Evolutionary conservation across 92 coral and sea anemone species (phyloP).

Genomic region (Actinernus sp.): DNA sequence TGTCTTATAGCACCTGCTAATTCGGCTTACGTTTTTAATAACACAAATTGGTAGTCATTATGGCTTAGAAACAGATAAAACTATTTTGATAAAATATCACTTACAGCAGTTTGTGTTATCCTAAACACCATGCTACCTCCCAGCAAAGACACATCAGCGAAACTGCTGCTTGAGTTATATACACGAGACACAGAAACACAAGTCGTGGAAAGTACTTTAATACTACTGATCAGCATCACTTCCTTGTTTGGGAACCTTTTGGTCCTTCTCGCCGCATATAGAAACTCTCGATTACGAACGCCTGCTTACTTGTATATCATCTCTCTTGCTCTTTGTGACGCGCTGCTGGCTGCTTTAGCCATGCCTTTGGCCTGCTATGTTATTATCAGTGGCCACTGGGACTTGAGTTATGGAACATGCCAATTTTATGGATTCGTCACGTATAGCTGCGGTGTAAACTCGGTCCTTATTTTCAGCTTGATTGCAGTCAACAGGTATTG

Average conservation of each 20-base stretch:
- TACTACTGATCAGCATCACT: neutral
- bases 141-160: no score
- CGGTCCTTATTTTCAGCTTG: constrained; percentile 10
- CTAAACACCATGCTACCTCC: no score
- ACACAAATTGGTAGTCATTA: no score
- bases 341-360: neutral
- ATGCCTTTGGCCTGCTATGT: constrained; percentile 26
- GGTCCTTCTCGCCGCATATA: constrained; percentile 14
- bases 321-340: constrained; percentile 13
- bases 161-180: neutral
- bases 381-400: constrained; percentile 20
- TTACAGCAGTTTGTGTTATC: no score
- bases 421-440: constrained; percentile 25
- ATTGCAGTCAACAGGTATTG: constrained; percentile 38
- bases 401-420: constrained; percentile 5
- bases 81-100: no score
- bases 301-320: constrained; percentile 18
- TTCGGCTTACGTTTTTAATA: no score
- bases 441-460: constrained; percentile 9
- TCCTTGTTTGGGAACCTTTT: constrained; percentile 26
- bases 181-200: neutral
- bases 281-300: no score
- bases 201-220: constrained; percentile 6
- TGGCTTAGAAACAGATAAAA: no score
- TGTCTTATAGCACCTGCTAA: no score